Evolutionary conservation across 2,888 invertebrate genomes (phyloP).

Genomic region (Vannuccia rotundouncinata): DNA sequence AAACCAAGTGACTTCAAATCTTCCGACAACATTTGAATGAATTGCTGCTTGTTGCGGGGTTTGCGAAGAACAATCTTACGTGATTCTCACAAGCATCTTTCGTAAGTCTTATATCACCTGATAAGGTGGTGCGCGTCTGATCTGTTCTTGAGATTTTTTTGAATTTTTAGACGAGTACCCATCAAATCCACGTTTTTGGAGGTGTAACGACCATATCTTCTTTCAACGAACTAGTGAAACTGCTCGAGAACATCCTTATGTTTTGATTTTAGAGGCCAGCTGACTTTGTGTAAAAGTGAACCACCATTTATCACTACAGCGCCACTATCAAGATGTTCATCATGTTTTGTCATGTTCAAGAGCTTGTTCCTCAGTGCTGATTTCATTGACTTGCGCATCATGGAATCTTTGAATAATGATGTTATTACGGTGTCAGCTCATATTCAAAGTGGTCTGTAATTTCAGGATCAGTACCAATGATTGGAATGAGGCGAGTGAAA

Average conservation of each 20-base stretch:
- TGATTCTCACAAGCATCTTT: not conserved
- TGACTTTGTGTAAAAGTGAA: slow-evolving; percentile 8
- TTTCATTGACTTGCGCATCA: slow-evolving; percentile 2
- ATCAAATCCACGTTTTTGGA: not conserved
- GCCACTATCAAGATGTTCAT: not conserved
- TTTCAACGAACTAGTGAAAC: not conserved
- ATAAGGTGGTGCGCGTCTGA: not conserved
- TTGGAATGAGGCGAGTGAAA: slow-evolving; percentile 2
- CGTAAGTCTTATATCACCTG: not conserved
- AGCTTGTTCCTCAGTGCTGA: not conserved
- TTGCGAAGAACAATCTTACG: not conserved
- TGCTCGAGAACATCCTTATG: not conserved
- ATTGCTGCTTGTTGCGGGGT: not conserved
- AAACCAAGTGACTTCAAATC: not conserved
- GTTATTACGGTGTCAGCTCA: not conserved
- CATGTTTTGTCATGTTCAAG: not conserved
- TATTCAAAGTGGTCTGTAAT: slow-evolving; percentile 12
- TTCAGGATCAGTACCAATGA: not conserved
- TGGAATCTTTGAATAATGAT: not conserved
- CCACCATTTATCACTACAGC: not conserved
- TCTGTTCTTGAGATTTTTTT: not conserved
- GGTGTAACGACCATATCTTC: not conserved
- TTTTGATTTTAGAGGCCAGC: not conserved
- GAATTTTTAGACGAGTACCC: not conserved
- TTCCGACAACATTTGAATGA: slow-evolving; percentile 4